Evolutionary conservation across 2,113 vertebrate genomes (phyloP).

Genomic region (Mus pahari): DNA sequence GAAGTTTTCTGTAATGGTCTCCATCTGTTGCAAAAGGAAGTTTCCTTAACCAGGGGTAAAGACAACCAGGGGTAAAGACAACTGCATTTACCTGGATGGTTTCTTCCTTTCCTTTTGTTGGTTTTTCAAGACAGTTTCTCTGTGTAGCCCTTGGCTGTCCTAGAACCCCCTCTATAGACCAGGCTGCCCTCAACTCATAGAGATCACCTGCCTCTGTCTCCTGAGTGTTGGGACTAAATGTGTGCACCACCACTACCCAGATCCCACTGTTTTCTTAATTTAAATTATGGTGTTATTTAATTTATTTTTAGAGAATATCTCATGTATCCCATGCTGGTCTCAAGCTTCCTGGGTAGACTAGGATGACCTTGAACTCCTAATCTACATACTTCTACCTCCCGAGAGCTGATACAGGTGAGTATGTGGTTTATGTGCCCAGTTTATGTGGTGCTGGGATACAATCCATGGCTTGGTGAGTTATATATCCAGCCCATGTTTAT

Average conservation of each 20-base stretch:
- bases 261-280: neutral
- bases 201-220: neutral
- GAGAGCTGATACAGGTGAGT: neutral
- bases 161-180: neutral
- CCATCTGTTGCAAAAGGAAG: neutral
- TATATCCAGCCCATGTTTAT: neutral
- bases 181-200: neutral
- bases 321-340: neutral
- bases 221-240: neutral
- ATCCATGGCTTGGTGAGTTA: neutral
- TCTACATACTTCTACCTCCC: neutral
- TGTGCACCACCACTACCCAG: neutral
- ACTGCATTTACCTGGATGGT: too few species aligned
- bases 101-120: neutral
- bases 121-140: neutral
- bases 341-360: neutral
- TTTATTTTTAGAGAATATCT: neutral
- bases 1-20: neutral
- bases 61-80: neutral
- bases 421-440: neutral
- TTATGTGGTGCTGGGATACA: neutral
- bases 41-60: neutral
- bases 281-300: neutral
- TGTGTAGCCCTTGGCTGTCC: neutral
- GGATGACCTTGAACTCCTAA: neutral